Conservation (phyloP, 2,888 invertebrate species). For the Spisula subtruncata region DNA sequence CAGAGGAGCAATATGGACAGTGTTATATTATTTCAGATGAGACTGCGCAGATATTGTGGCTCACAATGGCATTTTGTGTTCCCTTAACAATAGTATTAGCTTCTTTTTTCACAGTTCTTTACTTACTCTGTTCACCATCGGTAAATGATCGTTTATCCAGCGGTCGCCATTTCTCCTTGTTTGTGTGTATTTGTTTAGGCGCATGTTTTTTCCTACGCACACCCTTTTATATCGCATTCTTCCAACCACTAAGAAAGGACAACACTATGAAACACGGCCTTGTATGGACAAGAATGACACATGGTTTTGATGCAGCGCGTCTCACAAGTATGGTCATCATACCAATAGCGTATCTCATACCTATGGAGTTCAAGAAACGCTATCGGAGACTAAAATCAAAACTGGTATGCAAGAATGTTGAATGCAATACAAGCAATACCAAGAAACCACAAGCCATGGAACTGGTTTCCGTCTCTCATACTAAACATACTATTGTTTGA, state of each 20-base stretch:
- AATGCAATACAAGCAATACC: conserved; percentile 47
- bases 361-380: conserved; percentile 50
- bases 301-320: conserved; percentile 50
- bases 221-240: conserved; percentile 63
- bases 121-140: conserved; percentile 37
- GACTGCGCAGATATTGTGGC: conserved; percentile 66
- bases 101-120: conserved; percentile 54
- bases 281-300: conserved; percentile 46
- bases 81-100: conserved; percentile 51
- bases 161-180: conserved; percentile 52
- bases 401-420: conserved; percentile 59
- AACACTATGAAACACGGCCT: conserved; percentile 30
- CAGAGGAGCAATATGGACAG: conserved; percentile 65
- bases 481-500: conserved; percentile 49
- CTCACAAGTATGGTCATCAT: conserved; percentile 56
- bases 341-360: conserved; percentile 62
- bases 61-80: conserved; percentile 53
- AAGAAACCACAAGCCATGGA: conserved; percentile 61
- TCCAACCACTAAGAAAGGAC: conserved; percentile 40
- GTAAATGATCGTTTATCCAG: conserved; percentile 47
- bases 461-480: conserved; percentile 44
- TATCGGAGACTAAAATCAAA: conserved; percentile 54
- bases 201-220: conserved; percentile 55
- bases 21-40: conserved; percentile 64
- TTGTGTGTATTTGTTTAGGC: conserved; percentile 54